Percentiles rank a stretch among this genome's conserved stretches.
phyloP scores from a whole-genome alignment of 2,113 vertebrate genomes.

The Engraulis encrasicolus region DNA sequence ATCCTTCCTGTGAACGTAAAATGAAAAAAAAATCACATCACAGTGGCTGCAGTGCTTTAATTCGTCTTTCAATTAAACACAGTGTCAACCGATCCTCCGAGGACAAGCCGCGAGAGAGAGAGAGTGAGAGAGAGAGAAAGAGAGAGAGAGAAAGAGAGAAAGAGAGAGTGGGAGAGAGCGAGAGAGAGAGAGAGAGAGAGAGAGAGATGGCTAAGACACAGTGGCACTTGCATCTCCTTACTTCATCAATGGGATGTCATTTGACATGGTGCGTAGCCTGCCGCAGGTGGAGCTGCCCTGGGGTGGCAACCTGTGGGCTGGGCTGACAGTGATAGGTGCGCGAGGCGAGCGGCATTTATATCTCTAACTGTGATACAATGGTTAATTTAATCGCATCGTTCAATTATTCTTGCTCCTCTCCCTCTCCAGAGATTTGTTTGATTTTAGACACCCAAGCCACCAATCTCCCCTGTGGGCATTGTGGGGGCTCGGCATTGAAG shows the following conservation, averaged over 20 bases:
- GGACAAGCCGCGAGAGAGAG: conserved; percentile 24
- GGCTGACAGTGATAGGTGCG: conserved; percentile 47
- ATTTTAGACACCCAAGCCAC: conserved; percentile 42
- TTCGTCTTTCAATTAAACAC: conserved; percentile 67
- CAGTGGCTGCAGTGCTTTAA: conserved; percentile 63
- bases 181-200: no score
- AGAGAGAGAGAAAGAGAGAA: no score
- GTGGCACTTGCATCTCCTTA: conserved; percentile 46
- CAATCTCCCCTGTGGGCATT: background rate
- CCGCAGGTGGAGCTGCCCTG: conserved; percentile 54
- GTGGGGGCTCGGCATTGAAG: background rate
- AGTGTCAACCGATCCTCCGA: conserved; percentile 57
- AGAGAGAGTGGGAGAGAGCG: background rate
- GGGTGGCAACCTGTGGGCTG: background rate
- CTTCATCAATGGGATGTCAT: conserved; percentile 67
- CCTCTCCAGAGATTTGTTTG: conserved; percentile 60
- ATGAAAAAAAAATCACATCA: conserved; percentile 46
- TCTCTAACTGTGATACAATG: conserved; percentile 51
- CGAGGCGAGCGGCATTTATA: conserved; percentile 65
- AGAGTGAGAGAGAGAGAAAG: background rate
- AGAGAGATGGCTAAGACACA: background rate
- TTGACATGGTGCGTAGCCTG: conserved; percentile 47
- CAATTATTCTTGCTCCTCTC: conserved; percentile 60
- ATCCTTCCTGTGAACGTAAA: conserved; percentile 27
- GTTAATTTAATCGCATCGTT: conserved; percentile 63